Conservation (phyloP, 2,797 vertebrate genomes). For the Hypotaenidia okinawae region DNA sequence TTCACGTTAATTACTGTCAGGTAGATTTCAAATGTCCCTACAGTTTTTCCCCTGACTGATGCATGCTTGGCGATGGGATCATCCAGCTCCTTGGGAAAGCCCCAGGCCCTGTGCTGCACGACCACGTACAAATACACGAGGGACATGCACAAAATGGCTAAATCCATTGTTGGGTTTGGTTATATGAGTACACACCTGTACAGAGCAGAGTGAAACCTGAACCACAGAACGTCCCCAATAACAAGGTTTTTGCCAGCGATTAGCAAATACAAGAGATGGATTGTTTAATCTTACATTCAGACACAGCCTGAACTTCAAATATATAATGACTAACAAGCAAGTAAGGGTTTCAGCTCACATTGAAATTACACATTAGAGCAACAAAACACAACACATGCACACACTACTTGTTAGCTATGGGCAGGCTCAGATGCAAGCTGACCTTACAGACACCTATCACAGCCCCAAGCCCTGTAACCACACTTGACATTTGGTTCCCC, state of each 20-base stretch:
- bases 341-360: neutral
- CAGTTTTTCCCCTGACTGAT: neutral
- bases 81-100: neutral
- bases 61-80: neutral
- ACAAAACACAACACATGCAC: neutral
- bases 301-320: neutral
- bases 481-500: neutral
- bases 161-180: neutral
- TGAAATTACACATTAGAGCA: neutral
- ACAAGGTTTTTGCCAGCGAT: neutral
- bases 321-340: neutral
- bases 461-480: too few relatives aligned
- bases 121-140: fast-evolving
- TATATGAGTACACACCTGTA: neutral
- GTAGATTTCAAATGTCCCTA: neutral
- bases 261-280: neutral
- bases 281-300: neutral
- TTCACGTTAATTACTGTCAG: neutral
- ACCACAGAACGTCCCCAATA: neutral
- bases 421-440: neutral
- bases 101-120: neutral
- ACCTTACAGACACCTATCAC: neutral
- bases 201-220: neutral
- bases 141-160: fast-evolving
- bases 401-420: neutral